Percentiles rank a stretch among this genome's conserved stretches.
Evolutionary conservation across 1,140 invertebrate genomes (phyloP).

Genomic region (Aleiodes sp.): DNA sequence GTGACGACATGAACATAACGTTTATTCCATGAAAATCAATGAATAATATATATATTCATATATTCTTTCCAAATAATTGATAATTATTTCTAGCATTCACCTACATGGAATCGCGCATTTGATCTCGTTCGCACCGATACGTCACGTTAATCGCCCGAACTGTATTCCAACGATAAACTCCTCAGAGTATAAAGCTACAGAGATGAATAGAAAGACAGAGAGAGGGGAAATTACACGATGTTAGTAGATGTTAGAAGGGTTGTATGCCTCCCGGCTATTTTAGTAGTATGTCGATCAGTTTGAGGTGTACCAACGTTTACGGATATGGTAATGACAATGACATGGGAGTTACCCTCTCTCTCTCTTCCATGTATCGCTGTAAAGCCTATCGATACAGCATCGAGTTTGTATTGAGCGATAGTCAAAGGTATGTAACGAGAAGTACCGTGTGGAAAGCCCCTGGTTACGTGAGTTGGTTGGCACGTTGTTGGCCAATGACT

Average conservation of each 20-base stretch:
- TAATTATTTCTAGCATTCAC: no score
- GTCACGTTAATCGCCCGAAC: no score
- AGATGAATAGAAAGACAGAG: no score
- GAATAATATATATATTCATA: no score
- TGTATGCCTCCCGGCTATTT: not conserved
- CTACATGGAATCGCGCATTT: no score
- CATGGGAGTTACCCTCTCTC: conserved; percentile 40
- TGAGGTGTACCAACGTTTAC: conserved; percentile 25
- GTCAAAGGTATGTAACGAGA: conserved; percentile 15
- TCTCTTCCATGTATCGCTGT: conserved; percentile 35
- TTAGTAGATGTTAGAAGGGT: not conserved
- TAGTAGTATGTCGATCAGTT: conserved; percentile 13
- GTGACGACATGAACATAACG: no score
- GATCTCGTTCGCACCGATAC: no score
- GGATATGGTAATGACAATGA: conserved; percentile 46
- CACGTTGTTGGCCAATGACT: conserved; percentile 26
- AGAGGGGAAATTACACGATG: not conserved
- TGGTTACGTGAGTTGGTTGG: conserved; percentile 22
- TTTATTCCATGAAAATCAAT: no score
- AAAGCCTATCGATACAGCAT: conserved; percentile 42
- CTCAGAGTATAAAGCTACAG: no score
- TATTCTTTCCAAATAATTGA: no score
- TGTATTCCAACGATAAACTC: no score
- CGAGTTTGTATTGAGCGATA: conserved; percentile 21
- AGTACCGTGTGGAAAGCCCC: conserved; percentile 4